Percentiles rank a stretch among this genome's conserved stretches.
phyloP scores from a whole-genome alignment of 2,797 vertebrate species.

The Tapirus indicus region DNA sequence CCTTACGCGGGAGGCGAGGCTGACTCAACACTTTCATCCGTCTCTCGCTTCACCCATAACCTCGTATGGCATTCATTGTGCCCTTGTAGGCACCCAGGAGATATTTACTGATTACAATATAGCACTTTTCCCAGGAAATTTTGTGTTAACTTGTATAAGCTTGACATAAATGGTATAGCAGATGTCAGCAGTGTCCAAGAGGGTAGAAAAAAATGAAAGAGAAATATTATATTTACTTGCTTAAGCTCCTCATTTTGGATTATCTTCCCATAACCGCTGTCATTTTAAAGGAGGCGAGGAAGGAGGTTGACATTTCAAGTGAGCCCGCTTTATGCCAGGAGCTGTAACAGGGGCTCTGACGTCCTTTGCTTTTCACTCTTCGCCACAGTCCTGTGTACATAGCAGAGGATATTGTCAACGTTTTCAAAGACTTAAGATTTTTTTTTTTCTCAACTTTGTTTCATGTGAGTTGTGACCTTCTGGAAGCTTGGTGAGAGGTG shows the following conservation, averaged over 20 bases:
- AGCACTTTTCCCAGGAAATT: constrained; percentile 55
- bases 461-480: not conserved
- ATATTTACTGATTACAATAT: constrained; percentile 61
- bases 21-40: not conserved
- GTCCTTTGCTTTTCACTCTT: fast-evolving
- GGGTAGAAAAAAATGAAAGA: constrained; percentile 50
- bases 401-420: not conserved
- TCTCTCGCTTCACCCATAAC: not conserved
- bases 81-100: not conserved
- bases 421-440: not conserved
- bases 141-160: constrained; percentile 67
- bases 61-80: not conserved
- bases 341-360: fast-evolving
- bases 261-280: constrained; percentile 57
- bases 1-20: not conserved
- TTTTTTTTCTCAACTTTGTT: not conserved
- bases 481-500: not conserved
- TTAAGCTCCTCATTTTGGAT: constrained; percentile 49
- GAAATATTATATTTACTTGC: constrained; percentile 70
- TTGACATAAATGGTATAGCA: constrained; percentile 68
- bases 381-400: not conserved
- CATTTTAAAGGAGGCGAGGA: not conserved
- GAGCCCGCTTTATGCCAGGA: not conserved
- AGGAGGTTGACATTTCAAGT: constrained; percentile 23
- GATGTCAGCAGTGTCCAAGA: constrained; percentile 62